Conservation (phyloP, 2,113 vertebrate species). For the Myrmophylax atrothorax region DNA sequence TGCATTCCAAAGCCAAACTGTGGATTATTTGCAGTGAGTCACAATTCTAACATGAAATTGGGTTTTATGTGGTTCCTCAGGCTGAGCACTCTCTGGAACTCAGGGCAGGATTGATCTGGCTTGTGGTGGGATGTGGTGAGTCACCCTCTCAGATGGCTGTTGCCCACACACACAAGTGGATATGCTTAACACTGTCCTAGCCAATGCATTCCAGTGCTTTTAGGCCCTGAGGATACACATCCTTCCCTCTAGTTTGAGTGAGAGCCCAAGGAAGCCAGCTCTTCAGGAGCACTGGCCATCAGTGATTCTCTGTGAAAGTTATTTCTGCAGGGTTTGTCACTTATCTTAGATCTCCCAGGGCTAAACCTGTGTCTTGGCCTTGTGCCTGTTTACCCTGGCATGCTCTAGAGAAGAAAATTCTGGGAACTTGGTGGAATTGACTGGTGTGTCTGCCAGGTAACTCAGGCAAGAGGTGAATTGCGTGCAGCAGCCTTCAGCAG, state of each 20-base stretch:
- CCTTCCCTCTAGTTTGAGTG: neutral
- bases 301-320: neutral
- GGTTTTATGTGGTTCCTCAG: neutral
- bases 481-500: neutral
- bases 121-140: neutral
- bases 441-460: neutral
- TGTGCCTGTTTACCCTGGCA: neutral
- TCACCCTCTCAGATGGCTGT: neutral
- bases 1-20: neutral
- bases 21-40: neutral
- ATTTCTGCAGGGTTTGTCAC: neutral
- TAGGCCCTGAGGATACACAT: neutral
- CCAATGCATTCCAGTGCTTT: neutral
- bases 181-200: neutral
- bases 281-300: neutral
- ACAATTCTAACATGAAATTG: neutral
- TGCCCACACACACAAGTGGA: neutral
- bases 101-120: rapidly evolving
- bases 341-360: neutral
- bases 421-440: neutral
- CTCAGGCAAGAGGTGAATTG: neutral
- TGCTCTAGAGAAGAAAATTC: neutral
- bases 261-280: neutral
- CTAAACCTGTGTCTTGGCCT: neutral
- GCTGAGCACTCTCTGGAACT: rapidly evolving